Base-by-base conservation (phyloP, 2,888 invertebrate genomes). In the Antitype chi region DNA sequence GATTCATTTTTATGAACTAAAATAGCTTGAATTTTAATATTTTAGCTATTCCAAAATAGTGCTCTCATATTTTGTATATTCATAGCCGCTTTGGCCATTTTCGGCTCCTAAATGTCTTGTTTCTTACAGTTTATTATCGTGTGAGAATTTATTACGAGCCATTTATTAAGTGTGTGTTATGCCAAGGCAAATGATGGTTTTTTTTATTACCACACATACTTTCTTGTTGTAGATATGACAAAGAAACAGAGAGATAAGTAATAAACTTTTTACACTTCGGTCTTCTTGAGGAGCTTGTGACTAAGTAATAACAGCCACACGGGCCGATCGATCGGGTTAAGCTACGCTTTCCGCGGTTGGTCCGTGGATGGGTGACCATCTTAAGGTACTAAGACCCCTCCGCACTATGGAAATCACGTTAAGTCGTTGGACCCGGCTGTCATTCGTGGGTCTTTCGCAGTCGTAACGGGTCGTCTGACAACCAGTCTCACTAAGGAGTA, bases 1-100 rank as follows among this genome's bases (percentile, higher is more conserved):
- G 6, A 62, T 53, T 79, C 59, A 62, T 25, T 62, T 60, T 70
- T 70, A 55, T 38, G 13, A 17, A 6, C 23, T 52, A 23, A 53
- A 71, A 55, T n/a, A 20, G 15, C 20, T 60, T 38, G 15, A 7
- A 38, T 25, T 63, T 28, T 17, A 67, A 59, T 69, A 47, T 62
- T 23, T 55, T 25, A 60, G 52, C 2, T 60, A 52, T 47, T 17
- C 17, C 9, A 38, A 32, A 53, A 69, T 20, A 69, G 25, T 55
- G 71, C n/a, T 38, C 49, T 43, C 60, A 70, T 80, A 80, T 57
- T 72, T 80, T 80, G 62, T 72, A 32, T 63, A 55, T 80, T 78
- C 71, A 63, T 55, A 63, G 73, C 63, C 8, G 4, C 28, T 57
- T 80, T 49, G 28, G 25, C 28, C 55, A 49, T 80, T 72, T 80